Conservation (phyloP, 2,888 invertebrate genomes). For the Aplocera efformata region DNA sequence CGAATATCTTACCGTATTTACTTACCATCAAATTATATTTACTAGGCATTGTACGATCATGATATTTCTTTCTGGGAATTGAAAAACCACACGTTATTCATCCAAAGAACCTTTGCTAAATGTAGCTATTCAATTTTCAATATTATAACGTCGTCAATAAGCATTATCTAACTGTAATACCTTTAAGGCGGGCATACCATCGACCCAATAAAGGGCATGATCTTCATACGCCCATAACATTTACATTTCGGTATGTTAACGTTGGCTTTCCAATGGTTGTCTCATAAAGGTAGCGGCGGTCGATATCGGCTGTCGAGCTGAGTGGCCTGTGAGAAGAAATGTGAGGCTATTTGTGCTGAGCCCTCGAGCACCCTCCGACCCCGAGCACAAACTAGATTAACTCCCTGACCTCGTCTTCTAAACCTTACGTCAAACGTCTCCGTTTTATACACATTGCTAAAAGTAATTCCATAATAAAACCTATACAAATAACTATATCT, state of each 20-base stretch:
- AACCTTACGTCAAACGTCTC: conserved; percentile 41
- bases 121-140: conserved; percentile 4
- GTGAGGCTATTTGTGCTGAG: conserved; percentile 64
- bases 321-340: conserved; percentile 65
- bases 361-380: conserved; percentile 53
- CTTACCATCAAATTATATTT: no score
- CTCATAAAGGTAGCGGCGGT: conserved; percentile 54
- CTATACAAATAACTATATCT: no score
- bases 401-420: conserved; percentile 49
- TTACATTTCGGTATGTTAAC: conserved; percentile 30
- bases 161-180: conserved; percentile 7
- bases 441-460: conserved; percentile 32
- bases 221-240: conserved; percentile 25
- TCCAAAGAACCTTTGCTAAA: no score
- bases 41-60: no score
- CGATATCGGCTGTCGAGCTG: conserved; percentile 61
- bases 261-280: conserved; percentile 46
- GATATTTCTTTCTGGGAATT: no score
- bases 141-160: conserved; percentile 4
- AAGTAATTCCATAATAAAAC: conserved; percentile 3
- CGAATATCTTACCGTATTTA: not conserved
- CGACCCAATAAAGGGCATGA: conserved; percentile 20
- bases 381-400: conserved; percentile 64
- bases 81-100: no score
- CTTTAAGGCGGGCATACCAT: conserved; percentile 4